A percentile compares a stretch with the other conserved stretches of the same genome.
Evolutionary conservation across 2,797 vertebrate species (phyloP).

Genomic region (Gallinago nigripennis): DNA sequence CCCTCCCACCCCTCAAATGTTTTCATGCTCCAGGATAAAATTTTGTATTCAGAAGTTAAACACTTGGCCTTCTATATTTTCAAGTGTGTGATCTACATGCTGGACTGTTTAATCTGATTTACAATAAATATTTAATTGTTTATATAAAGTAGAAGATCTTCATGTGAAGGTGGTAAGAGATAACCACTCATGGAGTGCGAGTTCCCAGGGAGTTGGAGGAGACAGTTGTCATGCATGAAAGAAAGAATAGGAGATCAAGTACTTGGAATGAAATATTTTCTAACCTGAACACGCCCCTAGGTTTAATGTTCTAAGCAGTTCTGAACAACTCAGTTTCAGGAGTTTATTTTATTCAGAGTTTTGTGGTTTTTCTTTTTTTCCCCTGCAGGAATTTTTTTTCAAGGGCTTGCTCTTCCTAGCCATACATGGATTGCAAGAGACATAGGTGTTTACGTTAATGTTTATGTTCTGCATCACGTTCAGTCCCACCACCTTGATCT

Average conservation of each 20-base stretch:
- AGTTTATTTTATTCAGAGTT: background rate
- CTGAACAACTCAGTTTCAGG: background rate
- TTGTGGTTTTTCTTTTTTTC: rapidly evolving
- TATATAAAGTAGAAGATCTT: background rate
- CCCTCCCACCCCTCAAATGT: rapidly evolving
- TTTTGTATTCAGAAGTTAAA: background rate
- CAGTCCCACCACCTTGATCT: background rate
- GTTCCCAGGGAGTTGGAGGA: background rate
- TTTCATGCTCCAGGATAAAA: background rate
- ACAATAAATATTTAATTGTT: background rate
- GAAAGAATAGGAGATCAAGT: background rate
- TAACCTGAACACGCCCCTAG: background rate
- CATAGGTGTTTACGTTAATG: background rate
- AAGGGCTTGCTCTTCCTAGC: background rate
- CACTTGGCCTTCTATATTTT: background rate
- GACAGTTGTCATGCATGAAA: background rate
- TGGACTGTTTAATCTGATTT: background rate
- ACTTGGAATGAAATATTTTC: background rate
- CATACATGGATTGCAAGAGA: background rate
- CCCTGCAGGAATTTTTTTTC: background rate
- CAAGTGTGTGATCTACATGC: background rate
- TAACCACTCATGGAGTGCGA: background rate
- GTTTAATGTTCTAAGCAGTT: background rate
- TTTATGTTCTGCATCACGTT: background rate
- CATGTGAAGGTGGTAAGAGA: background rate